phyloP scores from a whole-genome alignment of 2,797 vertebrate species.

The Furcifer pardalis region DNA sequence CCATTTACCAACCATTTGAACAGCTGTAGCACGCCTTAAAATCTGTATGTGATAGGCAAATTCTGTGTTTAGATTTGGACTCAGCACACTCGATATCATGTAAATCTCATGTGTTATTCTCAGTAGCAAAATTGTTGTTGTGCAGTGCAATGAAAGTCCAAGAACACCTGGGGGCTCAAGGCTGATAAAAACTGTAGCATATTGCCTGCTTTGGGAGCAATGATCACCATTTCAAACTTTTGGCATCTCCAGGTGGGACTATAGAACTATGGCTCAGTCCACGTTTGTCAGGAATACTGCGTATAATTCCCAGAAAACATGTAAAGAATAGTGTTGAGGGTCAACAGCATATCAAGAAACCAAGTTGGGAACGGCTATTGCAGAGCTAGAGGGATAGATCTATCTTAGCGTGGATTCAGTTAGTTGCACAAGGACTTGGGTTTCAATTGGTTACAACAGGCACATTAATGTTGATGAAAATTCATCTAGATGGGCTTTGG shows the following conservation, averaged over 20 bases:
- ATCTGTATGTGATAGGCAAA: no score
- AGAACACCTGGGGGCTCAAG: no score
- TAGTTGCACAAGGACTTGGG: rapidly evolving
- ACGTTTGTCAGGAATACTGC: not conserved
- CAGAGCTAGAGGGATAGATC: not conserved
- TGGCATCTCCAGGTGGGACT: not conserved
- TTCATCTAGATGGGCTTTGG: not conserved
- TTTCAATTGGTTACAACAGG: no score
- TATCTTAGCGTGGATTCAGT: not conserved
- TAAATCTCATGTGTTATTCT: no score
- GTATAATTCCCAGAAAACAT: not conserved
- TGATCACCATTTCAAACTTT: not conserved
- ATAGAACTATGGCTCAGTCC: not conserved
- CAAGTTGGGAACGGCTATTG: not conserved
- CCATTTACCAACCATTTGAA: no score
- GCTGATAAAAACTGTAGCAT: no score
- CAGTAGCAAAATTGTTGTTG: no score
- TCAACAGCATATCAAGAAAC: not conserved
- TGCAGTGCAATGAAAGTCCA: no score
- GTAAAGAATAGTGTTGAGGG: not conserved
- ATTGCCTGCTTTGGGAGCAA: not conserved
- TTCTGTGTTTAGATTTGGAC: no score
- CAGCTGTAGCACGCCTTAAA: no score
- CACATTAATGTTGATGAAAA: no score
- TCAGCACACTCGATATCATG: no score